These are phyloP conservation scores for Platanista minor DNA, from an alignment of 2,113 vertebrate genomes.

Conservation along the genomic window DNA sequence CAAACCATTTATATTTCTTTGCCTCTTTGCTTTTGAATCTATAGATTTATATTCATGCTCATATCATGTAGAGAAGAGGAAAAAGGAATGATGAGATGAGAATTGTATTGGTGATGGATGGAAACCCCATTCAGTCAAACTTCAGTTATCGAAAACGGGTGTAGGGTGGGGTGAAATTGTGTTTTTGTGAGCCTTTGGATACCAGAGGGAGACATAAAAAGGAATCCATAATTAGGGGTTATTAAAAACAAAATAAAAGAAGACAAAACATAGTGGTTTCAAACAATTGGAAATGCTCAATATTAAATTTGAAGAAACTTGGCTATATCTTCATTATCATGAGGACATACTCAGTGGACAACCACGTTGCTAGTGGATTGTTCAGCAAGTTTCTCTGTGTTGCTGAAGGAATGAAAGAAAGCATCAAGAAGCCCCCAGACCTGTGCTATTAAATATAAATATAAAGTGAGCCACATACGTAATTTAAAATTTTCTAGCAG, in stretches of 20 bases:
- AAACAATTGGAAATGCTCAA: not conserved
- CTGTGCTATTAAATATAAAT: not conserved
- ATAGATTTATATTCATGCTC: slow-evolving; percentile 70
- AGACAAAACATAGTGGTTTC: not conserved
- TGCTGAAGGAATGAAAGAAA: not conserved
- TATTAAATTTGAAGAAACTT: not conserved
- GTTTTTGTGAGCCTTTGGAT: not conserved
- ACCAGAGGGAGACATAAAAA: not conserved
- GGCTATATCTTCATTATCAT: fast-evolving
- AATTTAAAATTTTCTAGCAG: not conserved
- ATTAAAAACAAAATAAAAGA: not conserved
- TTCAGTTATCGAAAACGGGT: not conserved
- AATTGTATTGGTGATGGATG: not conserved
- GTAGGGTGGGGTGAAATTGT: not conserved
- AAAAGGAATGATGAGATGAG: slow-evolving; percentile 52
- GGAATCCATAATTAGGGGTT: not conserved
- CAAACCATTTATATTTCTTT: slow-evolving; percentile 75
- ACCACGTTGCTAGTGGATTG: fast-evolving
- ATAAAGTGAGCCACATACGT: fast-evolving
- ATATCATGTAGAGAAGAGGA: slow-evolving; percentile 49
- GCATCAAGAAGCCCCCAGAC: not conserved
- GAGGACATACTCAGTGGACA: not conserved
- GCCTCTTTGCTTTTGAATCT: slow-evolving; percentile 60
- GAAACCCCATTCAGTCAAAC: not conserved
- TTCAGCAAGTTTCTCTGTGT: no score